Base-by-base conservation (phyloP, 2,797 vertebrate species). In the Chiloscyllium punctatum region DNA sequence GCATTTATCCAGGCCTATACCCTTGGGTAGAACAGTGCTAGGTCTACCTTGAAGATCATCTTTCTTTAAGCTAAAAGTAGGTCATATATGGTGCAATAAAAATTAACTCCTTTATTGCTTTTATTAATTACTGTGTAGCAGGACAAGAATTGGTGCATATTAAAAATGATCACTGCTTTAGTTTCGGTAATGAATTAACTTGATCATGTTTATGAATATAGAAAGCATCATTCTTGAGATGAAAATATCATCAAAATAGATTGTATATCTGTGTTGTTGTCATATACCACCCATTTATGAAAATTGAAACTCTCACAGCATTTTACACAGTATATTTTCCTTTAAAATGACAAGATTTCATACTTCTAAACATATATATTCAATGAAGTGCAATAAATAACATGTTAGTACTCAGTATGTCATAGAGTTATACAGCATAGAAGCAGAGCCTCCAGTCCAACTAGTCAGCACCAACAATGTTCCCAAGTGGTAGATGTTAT, bases 41-140 rank as follows among this genome's bases (percentile, higher is more conserved):
- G 94, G 94, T 71, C 88, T 53, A 95, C 18, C 27, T 74, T 30
- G 71, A 95, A 74, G 71, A 13, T 48, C 51, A 15, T 51, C 71
- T 95, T 95, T 74, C 94, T 77, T 94, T 77, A 21, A 48, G 94
- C 94, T 21, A 74, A 95, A 95, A 95, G 94, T 95, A 77, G 94
- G 94, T 95, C 94, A 95, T 25, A 77, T 95, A 51, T 95, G 94
- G 69, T 74, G 94, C 71, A 95, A 77, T 95, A 71, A 72, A 48
- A 95, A 92, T 92, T 74, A 77, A 74, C 69, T 95, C 94, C 69
- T 95, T 53, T 74, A 33, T 33, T 95, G 48, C 94, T 77, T 33
- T 48, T 77, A 74, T 95, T 95, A 72, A 74, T 94, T 94, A 74
- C 48, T 94, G 9, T 33, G 37, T 51, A 33, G 4, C 25, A 51